A percentile compares a stretch with the other conserved stretches of the same genome.
Evolutionary conservation across 2,797 vertebrate species (phyloP).

Genomic region (Cygnus olor): DNA sequence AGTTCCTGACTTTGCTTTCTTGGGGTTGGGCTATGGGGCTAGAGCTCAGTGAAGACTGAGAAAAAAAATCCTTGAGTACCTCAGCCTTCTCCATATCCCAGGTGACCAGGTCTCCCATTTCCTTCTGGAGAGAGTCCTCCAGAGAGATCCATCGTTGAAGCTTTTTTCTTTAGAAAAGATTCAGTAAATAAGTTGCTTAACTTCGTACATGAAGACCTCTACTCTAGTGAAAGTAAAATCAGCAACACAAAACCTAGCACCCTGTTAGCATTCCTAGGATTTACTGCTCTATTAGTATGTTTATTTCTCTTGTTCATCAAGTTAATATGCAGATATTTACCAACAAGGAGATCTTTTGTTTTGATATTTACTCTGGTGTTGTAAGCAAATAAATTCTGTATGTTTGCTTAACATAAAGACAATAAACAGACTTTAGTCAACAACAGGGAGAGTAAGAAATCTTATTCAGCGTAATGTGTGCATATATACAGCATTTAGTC

Average conservation of each 20-base stretch:
- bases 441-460: background rate
- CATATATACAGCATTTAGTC: no score
- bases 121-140: no score
- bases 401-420: background rate
- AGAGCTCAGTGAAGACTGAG: no score
- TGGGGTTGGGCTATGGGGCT: no score
- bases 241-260: background rate
- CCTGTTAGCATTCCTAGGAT: background rate
- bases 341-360: fast-evolving
- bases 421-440: background rate
- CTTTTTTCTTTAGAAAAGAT: background rate
- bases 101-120: no score
- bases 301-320: no score
- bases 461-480: background rate
- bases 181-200: background rate
- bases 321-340: background rate
- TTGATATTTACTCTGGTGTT: background rate
- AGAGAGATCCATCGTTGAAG: background rate
- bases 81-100: no score
- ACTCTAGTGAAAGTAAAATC: background rate
- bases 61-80: no score
- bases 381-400: background rate
- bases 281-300: fast-evolving
- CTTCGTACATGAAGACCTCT: background rate
- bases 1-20: no score